These are phyloP conservation scores for Chironex yamaguchii DNA, from an alignment of 30 jellyfish, hydroid and myxozoan species.

Conservation along the genomic window DNA sequence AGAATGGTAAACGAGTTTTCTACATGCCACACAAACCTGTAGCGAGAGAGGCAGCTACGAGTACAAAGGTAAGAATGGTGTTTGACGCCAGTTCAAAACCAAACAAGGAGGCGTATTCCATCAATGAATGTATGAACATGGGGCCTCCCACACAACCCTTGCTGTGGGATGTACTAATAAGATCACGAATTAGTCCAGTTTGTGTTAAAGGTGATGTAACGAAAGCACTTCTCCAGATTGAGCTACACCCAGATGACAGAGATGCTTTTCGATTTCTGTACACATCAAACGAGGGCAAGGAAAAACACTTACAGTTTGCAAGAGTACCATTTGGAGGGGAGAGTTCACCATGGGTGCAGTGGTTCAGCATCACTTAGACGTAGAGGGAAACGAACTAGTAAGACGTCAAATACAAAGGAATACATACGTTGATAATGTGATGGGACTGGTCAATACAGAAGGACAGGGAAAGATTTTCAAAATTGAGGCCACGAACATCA, in stretches of 20 bases:
- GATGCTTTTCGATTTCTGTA: constrained; percentile 53
- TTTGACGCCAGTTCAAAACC: constrained; percentile 53
- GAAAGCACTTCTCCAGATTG: constrained; percentile 45
- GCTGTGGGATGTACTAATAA: constrained; percentile 56
- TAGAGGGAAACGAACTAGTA: no score
- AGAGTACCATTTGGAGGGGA: no score
- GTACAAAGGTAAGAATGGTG: constrained; percentile 35
- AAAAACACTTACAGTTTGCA: no score
- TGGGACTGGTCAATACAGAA: no score
- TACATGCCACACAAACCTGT: constrained; percentile 14
- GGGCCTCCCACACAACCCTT: constrained; percentile 55
- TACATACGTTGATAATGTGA: no score
- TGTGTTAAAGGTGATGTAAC: constrained; percentile 22
- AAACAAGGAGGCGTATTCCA: not conserved
- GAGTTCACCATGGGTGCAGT: no score
- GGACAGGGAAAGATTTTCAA: no score
- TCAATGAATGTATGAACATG: constrained; percentile 39
- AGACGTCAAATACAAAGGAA: no score
- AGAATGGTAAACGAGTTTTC: no score
- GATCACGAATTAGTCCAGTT: constrained; percentile 51
- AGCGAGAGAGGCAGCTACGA: not conserved
- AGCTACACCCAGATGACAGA: constrained; percentile 41
- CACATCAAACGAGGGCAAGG: constrained; percentile 13
- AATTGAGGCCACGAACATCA: no score
- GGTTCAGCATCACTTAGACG: no score